These are phyloP conservation scores for Microtus richardsoni DNA, from an alignment of 2,113 vertebrate species.

Conservation along the genomic window DNA sequence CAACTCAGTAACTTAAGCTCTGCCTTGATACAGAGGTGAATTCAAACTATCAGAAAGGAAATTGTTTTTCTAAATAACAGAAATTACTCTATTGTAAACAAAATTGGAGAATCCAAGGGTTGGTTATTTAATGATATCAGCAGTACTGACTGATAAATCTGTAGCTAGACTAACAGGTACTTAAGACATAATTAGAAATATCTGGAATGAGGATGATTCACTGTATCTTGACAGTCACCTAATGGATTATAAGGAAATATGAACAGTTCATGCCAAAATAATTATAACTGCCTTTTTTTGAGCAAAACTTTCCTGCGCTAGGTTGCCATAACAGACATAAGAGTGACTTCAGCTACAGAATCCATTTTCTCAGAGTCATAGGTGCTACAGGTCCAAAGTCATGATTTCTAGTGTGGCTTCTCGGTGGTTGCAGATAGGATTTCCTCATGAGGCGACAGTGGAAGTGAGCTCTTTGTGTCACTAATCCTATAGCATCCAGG, in stretches of 20 bases:
- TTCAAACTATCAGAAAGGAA: not conserved
- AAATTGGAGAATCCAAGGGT: not conserved
- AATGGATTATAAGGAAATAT: not conserved
- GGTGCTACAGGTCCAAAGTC: not conserved
- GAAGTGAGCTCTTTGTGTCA: not conserved
- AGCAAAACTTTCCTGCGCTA: not conserved
- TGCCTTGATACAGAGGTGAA: not conserved
- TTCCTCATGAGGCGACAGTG: too few relatives aligned
- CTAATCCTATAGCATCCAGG: not conserved
- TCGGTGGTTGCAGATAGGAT: not conserved
- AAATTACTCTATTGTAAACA: not conserved
- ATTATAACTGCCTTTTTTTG: not conserved
- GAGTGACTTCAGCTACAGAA: not conserved
- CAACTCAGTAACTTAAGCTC: not conserved
- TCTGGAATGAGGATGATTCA: not conserved
- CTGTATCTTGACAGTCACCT: not conserved
- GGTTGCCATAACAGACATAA: not conserved
- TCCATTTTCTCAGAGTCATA: not conserved
- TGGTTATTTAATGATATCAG: not conserved
- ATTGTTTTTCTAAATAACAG: not conserved
- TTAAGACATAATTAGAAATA: not conserved
- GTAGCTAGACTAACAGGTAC: not conserved
- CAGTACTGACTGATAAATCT: not conserved
- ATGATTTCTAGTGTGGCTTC: not conserved
- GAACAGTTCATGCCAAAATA: not conserved